phyloP scores from a whole-genome alignment of 1,140 invertebrate species.

The Globodera rostochiensis region DNA sequence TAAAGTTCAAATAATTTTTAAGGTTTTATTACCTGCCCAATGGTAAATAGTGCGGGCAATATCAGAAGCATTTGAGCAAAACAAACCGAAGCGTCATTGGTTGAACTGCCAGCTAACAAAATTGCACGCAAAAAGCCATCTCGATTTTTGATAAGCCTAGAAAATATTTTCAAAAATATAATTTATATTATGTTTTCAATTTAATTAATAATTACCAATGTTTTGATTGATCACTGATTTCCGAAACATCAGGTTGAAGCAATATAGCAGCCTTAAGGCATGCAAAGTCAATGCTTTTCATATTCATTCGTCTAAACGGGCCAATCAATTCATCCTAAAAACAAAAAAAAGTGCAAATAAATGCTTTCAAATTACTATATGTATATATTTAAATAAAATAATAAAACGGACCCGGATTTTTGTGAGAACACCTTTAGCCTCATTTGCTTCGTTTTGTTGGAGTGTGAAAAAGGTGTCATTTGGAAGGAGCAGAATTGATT shows the following conservation, averaged over 20 bases:
- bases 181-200: too few relatives aligned
- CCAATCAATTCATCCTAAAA: conserved; percentile 15
- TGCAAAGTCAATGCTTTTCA: conserved; percentile 16
- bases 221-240: conserved; percentile 12
- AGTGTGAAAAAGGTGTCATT: conserved; percentile 22
- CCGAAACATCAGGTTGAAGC: conserved; percentile 12
- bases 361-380: too few relatives aligned
- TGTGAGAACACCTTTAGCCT: neutral
- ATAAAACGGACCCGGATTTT: conserved; percentile 15
- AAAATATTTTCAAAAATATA: neutral
- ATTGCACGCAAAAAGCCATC: neutral
- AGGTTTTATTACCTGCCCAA: neutral
- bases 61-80: neutral
- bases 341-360: too few relatives aligned
- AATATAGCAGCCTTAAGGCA: conserved; percentile 11
- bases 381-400: neutral
- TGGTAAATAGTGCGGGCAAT: neutral
- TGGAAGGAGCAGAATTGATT: conserved; percentile 6
- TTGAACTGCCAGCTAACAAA: neutral
- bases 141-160: neutral
- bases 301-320: conserved; percentile 10
- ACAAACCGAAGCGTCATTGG: neutral
- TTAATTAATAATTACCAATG: neutral
- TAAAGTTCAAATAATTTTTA: too few relatives aligned
- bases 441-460: neutral